Base-by-base conservation (phyloP, 2,797 vertebrate species). In the Podargus strigoides region DNA sequence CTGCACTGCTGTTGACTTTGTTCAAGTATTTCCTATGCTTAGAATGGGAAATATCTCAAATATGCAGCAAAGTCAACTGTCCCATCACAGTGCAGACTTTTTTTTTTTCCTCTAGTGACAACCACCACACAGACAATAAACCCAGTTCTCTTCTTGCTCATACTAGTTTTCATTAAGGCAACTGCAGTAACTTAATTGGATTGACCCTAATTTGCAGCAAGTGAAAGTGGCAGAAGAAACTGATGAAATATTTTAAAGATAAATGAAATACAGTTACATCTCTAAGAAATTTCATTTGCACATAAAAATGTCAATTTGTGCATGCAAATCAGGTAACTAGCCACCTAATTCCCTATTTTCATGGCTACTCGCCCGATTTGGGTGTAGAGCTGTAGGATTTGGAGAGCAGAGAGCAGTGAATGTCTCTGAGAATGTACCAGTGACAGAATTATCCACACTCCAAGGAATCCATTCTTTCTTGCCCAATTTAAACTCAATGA, bases 11-110 rank as follows among this genome's bases (percentile, higher is more conserved):
- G 52, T 52, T 78, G 89, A 82, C 34, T 92, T 52, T 91, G 73
- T 3, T 78, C 58, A n/a, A 88, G 87, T 14, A 42, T 95, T 94
- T 91, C 91, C 94, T 56, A 56, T 20, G 0, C 72, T 53, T 4
- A n/a, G 59, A 53, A 72, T 10, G 47, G 74, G 70, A 96, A 95
- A 62, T 37, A 95, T 94, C 66, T 50, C 89, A 89, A 94, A 89
- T 24, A 88, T 60, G 85, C 89, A 26, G 69, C 63, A 24, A 72
- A 84, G 39, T 32, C 89, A 92, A 39, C 36, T 12, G 9, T 2
- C 60, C 44, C 91, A 59, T 46, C 84, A 36, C 27, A 5, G 44
- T 1, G 6, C 37, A 18, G 7, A 9, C 39, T 26, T 47, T 55
- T 59, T 63, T 55, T 27, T 24, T 12, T 12, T 13, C 47, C 89